Evolutionary conservation across 2,113 vertebrate species (phyloP), one percentile per base, ranked within the genome.

Genomic region (Dryoscopus gambensis): DNA sequence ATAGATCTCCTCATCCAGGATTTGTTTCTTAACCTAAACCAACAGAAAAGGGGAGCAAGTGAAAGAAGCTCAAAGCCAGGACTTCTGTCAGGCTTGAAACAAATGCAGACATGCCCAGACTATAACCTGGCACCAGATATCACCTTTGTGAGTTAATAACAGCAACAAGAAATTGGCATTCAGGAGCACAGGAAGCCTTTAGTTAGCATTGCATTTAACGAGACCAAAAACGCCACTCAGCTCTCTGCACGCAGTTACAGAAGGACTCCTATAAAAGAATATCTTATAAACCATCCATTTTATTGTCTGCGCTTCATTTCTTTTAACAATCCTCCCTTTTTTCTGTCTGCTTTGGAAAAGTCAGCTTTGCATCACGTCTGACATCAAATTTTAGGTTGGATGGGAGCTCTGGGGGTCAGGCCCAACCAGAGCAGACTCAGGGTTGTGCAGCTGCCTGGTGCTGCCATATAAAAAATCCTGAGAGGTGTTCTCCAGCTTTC

Each of bases 1-100:
- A 95, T 99, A 99, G 87, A 99, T 99, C 97, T 99, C 98, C 90
- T 99, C 99, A 97, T 99, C 98, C 89, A 99, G 93, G 93, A 99
- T 99, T 97, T 99, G 99, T 90, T 99, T 99, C 96, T 99, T 99
- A 69, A 99, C 99, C 99, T 99, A 95, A 78, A 82, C 21, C 17
- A 71, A 64, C 24, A 84, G 28, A 70, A 86, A 81, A 92, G 46
- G 4, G 35, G 11, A 75, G 8, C 5, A 52, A 69, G 37, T 52
- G 69, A 56, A 78, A 84, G 53, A 62, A 75, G 53, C 49, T 74
- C 33, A 25, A 90, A 83, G 24, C 63, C 86, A 93, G 50, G 70
- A 39, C 17, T 91, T 28, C 22, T 19, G 11, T 81, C 53, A 96
- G 64, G 55, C 24, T 73, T 82, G 62, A 93, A 94, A 92, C 73